Evolutionary conservation across 1,140 invertebrate species (phyloP), one percentile per base, ranked within the genome.

Genomic region (Drosophila tsacasi): DNA sequence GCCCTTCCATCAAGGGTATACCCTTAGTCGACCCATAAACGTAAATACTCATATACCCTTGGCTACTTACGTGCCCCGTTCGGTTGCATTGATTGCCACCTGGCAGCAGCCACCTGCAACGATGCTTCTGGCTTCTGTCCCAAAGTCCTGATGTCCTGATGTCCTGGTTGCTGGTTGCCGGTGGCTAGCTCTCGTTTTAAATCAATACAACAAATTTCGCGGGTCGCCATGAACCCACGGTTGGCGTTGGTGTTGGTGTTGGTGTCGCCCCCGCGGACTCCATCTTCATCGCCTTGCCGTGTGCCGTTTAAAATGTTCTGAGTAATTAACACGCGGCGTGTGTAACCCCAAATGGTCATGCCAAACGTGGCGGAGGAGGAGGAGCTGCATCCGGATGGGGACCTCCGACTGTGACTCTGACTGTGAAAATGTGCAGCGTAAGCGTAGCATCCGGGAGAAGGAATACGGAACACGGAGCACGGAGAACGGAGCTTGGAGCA

Each of bases 151-250:
- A 9, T 15, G 44, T 47, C 44, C 44, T 23, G 30, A 37, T 47
- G 30, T 60, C 30, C 39, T 35, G 55, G 23, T 25, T 40, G 42
- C 52, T 42, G 42, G n/a, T 50, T 35, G 52, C 37, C n/a, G 50
- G 12, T 55, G 67, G 60, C 61, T 62, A 68, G 47, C 57, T 37
- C 61, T 60, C 69, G 58, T 74, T 86, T 86, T 86, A 89, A 86
- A 86, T 86, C 83, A 86, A 86, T 86, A 86, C 83, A 86, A 86
- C 80, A 86, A 86, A 86, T 86, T 83, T 86, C 84, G 80, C 80
- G 66, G 83, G 76, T 77, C 76, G 72, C 78, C 84, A 75, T 79
- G 63, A 58, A 44, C 55, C 40, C 40, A 10, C 57, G n/a, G 50
- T 17, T 47, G 44, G 19, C 7, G n/a, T n/a, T n/a, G 67, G 25